Conservation (phyloP, 1,140 invertebrate genomes). For the Drosophila orena region DNA sequence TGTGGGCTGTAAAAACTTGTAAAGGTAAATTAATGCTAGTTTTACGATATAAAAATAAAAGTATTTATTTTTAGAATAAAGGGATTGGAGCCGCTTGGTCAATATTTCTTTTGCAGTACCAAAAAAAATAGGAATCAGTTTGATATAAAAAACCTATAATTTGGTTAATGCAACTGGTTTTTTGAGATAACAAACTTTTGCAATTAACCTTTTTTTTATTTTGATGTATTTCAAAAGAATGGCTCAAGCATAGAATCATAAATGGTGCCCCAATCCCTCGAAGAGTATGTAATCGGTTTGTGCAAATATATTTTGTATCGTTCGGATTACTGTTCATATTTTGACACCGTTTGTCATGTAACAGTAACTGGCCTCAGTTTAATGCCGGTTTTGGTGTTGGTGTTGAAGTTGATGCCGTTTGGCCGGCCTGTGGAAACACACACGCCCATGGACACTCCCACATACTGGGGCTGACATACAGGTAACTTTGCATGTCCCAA, state of each 20-base stretch:
- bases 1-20: neutral
- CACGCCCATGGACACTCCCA: conserved; percentile 68
- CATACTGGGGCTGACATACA: conserved; percentile 65
- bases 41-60: too few species aligned
- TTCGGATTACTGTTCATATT: conserved; percentile 55
- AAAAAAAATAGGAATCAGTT: too few species aligned
- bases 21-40: too few species aligned
- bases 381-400: conserved; percentile 57
- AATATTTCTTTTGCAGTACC: too few species aligned
- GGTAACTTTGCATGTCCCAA: conserved; percentile 65
- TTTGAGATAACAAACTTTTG: too few species aligned
- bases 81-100: too few species aligned
- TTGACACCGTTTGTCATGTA: conserved; percentile 74
- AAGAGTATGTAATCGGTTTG: conserved; percentile 42
- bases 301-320: conserved; percentile 22
- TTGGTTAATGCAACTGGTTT: too few species aligned
- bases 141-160: too few species aligned
- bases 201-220: too few species aligned
- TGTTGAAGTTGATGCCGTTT: conserved; percentile 56
- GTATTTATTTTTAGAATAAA: too few species aligned
- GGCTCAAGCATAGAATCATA: neutral
- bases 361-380: conserved; percentile 63
- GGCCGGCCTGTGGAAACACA: conserved; percentile 14
- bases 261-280: neutral
- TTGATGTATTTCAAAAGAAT: too few species aligned